Evolutionary conservation across 2,888 invertebrate species (phyloP), one percentile per base, ranked within the genome.

Genomic region (Oscheius sp.): DNA sequence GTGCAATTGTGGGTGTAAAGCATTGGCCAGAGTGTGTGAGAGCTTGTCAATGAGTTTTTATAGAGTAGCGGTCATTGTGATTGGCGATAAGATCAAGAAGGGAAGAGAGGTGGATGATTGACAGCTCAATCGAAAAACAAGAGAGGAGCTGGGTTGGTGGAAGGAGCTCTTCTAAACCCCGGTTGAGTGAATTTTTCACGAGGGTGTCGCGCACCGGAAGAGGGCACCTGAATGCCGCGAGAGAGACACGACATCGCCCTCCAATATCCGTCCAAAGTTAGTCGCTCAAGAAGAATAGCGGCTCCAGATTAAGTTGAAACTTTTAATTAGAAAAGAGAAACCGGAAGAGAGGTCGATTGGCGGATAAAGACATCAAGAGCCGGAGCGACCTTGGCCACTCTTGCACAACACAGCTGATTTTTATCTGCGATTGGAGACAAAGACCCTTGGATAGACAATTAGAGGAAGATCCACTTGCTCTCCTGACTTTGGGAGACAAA

Each of bases 1-100:
- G n/a, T n/a, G n/a, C n/a, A n/a, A n/a, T n/a, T n/a, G n/a, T n/a
- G n/a, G n/a, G n/a, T n/a, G n/a, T n/a, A n/a, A n/a, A n/a, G n/a
- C n/a, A n/a, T n/a, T n/a, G n/a, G n/a, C n/a, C n/a, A 61, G 45
- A 61, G 17, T 45, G 61, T 61, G 61, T 61, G 45, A 61, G 42
- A 45, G 61, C 31, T 45, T 42, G 17, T n/a, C 15, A 31, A 1
- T 17, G 27, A 17, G 61, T 42, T 61, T 61, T 61, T 27, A 42
- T 8, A 20, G 17, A 45, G 15, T n/a, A 61, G 20, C n/a, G n/a
- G n/a, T n/a, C n/a, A n/a, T n/a, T n/a, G n/a, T n/a, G n/a, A 34
- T 55, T 33, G 27, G n/a, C 27, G 27, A 8, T n/a, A 39, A 58
- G 25, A 17, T 39, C 25, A 42, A 23, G 25, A 42, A 39, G 29